phyloP scores from a whole-genome alignment of 1,140 invertebrate species.

The Metaphire vulgaris region DNA sequence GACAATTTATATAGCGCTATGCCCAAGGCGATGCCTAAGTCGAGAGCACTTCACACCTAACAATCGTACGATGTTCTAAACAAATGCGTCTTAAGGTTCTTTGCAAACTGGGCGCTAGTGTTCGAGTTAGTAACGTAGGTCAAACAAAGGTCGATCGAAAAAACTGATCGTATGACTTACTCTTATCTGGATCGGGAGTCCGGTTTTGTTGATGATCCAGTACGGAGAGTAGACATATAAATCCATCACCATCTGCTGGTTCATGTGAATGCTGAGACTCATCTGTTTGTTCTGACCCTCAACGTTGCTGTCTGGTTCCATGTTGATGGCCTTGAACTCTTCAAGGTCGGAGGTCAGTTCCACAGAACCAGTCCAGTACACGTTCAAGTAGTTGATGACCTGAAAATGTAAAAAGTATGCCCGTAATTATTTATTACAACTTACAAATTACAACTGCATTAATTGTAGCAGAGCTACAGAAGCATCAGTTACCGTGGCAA shows the following conservation, averaged over 20 bases:
- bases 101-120: too few species aligned
- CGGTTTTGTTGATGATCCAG: slow-evolving; percentile 50
- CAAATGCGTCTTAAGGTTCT: too few species aligned
- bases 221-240: slow-evolving; percentile 55
- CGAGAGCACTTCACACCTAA: too few species aligned
- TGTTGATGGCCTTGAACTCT: slow-evolving; percentile 58
- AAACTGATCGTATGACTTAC: slow-evolving; percentile 58
- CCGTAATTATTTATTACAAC: neutral
- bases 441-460: neutral
- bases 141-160: too few species aligned
- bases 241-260: slow-evolving; percentile 50
- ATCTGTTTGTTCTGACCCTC: slow-evolving; percentile 63
- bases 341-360: slow-evolving; percentile 64
- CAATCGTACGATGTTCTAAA: too few species aligned
- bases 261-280: slow-evolving; percentile 59
- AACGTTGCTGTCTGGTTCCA: slow-evolving; percentile 60
- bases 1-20: too few species aligned
- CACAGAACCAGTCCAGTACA: slow-evolving; percentile 65
- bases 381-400: slow-evolving; percentile 61
- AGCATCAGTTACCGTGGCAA: too few species aligned
- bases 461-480: neutral
- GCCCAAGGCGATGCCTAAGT: too few species aligned
- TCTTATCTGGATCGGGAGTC: slow-evolving; percentile 60
- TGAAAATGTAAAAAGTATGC: slow-evolving; percentile 37
- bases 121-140: too few species aligned